These are phyloP conservation scores for Trinorchestia longiramus DNA, from an alignment of 1,140 invertebrate species.

Conservation along the genomic window DNA sequence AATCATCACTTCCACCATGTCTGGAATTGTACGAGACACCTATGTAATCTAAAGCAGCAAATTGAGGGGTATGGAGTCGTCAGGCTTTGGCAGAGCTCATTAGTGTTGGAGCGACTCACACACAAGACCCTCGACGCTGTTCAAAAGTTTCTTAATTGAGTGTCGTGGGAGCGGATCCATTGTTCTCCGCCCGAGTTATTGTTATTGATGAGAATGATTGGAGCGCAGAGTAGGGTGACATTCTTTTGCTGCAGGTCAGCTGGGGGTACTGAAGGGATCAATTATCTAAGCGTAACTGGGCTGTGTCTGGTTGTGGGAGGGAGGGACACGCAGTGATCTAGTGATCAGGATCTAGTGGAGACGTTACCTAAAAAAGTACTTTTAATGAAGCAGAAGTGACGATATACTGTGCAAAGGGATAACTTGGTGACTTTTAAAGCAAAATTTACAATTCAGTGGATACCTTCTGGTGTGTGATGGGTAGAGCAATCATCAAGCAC, in stretches of 20 bases:
- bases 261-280: neutral
- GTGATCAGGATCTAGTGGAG: too few relatives aligned
- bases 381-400: too few relatives aligned
- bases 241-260: neutral
- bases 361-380: too few relatives aligned
- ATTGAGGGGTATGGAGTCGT: neutral
- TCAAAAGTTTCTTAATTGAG: conserved; percentile 48
- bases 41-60: neutral
- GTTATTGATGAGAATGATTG: conserved; percentile 46
- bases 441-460: too few relatives aligned
- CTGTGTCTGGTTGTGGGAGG: neutral
- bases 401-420: too few relatives aligned
- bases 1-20: neutral
- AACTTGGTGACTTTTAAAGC: too few relatives aligned
- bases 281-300: neutral
- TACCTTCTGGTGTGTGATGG: too few relatives aligned
- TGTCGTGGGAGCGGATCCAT: conserved; percentile 42
- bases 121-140: neutral
- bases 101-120: neutral
- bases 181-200: conserved; percentile 37
- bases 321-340: neutral
- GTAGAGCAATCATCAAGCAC: too few relatives aligned
- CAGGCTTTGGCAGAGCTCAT: conserved; percentile 8
- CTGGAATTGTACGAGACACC: neutral
- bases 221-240: conserved; percentile 33